Evolutionary conservation across 2,888 invertebrate genomes (phyloP).

Genomic region (Melieria picta): DNA sequence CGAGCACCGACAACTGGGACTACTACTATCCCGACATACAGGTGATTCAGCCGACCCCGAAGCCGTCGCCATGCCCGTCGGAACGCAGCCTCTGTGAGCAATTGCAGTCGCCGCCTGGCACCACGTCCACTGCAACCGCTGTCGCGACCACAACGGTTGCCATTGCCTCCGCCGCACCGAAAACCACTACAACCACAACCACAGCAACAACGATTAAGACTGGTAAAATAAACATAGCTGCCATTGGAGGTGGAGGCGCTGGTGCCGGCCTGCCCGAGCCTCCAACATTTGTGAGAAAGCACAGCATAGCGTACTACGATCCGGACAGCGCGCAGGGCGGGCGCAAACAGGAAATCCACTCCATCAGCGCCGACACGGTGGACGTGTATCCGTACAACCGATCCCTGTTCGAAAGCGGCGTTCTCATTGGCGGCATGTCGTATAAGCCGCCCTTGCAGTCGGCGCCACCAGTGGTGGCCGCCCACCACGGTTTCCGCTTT

Average conservation of each 20-base stretch:
- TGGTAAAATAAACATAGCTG: constrained; percentile 30
- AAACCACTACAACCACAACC: constrained; percentile 37
- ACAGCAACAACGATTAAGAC: constrained; percentile 34
- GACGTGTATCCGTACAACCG: constrained; percentile 62
- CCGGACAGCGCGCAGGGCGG: constrained; percentile 62
- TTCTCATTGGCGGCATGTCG: constrained; percentile 25
- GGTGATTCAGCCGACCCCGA: constrained; percentile 84
- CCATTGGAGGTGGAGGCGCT: constrained; percentile 21
- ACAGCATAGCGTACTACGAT: constrained; percentile 63
- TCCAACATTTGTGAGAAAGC: constrained; percentile 57
- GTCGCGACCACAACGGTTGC: constrained; percentile 37
- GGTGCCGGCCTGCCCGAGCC: constrained; percentile 42
- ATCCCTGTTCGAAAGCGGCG: constrained; percentile 36
- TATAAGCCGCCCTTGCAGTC: constrained; percentile 29
- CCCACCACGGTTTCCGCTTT: constrained; percentile 52
- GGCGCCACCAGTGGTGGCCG: constrained; percentile 37
- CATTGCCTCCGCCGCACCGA: constrained; percentile 32
- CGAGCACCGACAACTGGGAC: constrained; percentile 68
- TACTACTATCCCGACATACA: constrained; percentile 74
- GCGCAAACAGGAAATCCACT: constrained; percentile 62
- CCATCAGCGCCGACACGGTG: constrained; percentile 62
- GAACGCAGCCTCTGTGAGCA: constrained; percentile 65
- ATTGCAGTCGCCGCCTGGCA: constrained; percentile 40
- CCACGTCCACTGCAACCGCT: constrained; percentile 28
- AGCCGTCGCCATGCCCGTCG: constrained; percentile 83